Conservation (phyloP, 2,888 invertebrate genomes). For the Polymixis lichenea region DNA sequence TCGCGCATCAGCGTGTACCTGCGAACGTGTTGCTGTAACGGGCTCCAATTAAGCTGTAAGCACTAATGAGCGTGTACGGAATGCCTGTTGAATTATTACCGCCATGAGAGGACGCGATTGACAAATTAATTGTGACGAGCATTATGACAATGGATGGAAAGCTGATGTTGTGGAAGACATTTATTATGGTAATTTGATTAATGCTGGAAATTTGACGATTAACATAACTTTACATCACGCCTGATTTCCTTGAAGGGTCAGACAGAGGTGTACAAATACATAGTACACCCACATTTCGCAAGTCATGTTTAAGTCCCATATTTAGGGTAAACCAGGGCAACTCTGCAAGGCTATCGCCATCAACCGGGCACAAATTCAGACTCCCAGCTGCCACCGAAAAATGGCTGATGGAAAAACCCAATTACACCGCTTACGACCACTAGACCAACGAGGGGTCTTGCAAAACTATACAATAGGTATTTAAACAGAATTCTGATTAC, state of each 20-base stretch:
- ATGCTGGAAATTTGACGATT: neutral
- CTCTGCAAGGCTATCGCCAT: neutral
- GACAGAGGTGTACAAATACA: too few species aligned
- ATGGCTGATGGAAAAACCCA: too few species aligned
- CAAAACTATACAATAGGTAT: too few species aligned
- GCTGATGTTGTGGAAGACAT: conserved; percentile 23
- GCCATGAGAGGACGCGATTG: conserved; percentile 43
- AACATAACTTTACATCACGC: neutral
- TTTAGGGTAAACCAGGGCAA: too few species aligned
- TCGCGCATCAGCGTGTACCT: conserved; percentile 44
- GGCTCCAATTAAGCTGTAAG: conserved; percentile 60
- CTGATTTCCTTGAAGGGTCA: too few species aligned
- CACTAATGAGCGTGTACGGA: conserved; percentile 55
- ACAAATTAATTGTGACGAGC: conserved; percentile 53
- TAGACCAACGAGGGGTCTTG: too few species aligned
- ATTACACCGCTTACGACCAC: neutral
- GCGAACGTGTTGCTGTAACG: conserved; percentile 52
- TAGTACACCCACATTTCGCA: neutral
- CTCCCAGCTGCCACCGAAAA: neutral
- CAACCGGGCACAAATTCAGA: neutral
- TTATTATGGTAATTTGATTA: conserved; percentile 19
- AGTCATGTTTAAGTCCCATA: neutral
- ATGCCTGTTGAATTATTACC: conserved; percentile 47
- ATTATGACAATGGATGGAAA: conserved; percentile 36
- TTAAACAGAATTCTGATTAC: neutral